Conservation (phyloP, 2,797 vertebrate genomes). For the Steatocranus sp. region DNA sequence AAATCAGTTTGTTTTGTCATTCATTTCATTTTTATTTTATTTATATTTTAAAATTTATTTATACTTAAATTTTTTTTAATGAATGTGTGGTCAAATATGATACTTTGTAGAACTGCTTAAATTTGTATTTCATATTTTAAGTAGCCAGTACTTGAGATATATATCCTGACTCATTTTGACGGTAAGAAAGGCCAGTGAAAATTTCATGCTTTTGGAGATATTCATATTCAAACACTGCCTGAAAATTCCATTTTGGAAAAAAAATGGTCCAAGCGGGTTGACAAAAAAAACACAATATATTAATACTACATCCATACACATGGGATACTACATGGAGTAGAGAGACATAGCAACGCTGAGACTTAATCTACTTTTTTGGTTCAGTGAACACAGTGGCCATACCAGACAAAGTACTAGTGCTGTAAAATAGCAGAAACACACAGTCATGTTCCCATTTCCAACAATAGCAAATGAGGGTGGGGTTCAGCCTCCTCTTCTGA, state of each 20-base stretch:
- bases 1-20: neutral
- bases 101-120: neutral
- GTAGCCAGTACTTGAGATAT: neutral
- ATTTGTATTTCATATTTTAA: neutral
- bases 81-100: neutral
- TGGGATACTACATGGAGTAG: neutral
- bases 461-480: neutral
- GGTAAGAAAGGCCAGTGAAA: neutral
- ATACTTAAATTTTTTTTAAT: neutral
- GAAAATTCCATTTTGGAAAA: neutral
- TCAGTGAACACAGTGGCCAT: slow-evolving; percentile 21
- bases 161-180: neutral
- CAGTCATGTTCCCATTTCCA: slow-evolving; percentile 3
- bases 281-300: neutral
- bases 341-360: neutral
- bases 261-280: neutral
- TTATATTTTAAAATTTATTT: neutral
- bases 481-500: neutral
- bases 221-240: neutral
- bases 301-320: neutral
- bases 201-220: neutral
- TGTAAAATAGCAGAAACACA: slow-evolving; percentile 13
- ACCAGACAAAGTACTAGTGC: neutral
- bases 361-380: slow-evolving; percentile 12
- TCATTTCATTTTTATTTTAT: neutral